Base-by-base conservation (phyloP, 2,113 vertebrate genomes). In the Alouatta palliata region DNA sequence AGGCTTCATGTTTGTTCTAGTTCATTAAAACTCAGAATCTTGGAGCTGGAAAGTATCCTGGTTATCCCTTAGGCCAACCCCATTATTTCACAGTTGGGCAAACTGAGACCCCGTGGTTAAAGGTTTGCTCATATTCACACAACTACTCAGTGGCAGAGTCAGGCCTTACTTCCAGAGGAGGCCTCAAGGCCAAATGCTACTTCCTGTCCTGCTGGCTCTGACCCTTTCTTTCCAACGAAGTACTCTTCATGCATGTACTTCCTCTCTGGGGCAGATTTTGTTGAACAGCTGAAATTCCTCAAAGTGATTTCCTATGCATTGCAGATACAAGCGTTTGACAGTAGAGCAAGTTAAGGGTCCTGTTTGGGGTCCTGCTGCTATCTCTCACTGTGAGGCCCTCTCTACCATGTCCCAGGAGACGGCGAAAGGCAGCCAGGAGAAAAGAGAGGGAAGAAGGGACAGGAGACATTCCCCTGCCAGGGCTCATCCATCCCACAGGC, bases 1-100 rank as follows among this genome's bases (percentile, higher is more conserved):
- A 66, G 32, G 45, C 40, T 94, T 85, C 93, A 0, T 13, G 32
- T 75, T 93, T 80, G 73, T 83, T 80, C 79, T 43, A 43, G 73
- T 76, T 95, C 94, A 92, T 66, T 85, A 37, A 70, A 71, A 92
- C 47, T 58, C 66, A 27, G 37, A 83, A 70, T 47, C 52, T 32
- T 20, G 20, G 19, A 76, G 52, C 77, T 92, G 58, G 40, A 90
- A 54, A 37, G 20, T 4, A 21, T 52, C 70, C 54, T 54, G 10
- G 20, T 32, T 56, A 47, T 49, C 76, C 32, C 43, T 54, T 2
- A n/a, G 14, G 52, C 87, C 43, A 94, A 83, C 5, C 52, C 49
- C 68, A 80, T 20, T 40, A 52, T 79, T 77, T 90, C 54, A 91
- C 49, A 76, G 91, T 5, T 40, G 75, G 89, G 37, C 27, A 45